A percentile compares a stretch with the other conserved stretches of the same genome.
These are phyloP conservation scores for Lycia hirtaria DNA, from an alignment of 2,888 invertebrate species.

Conservation along the genomic window DNA sequence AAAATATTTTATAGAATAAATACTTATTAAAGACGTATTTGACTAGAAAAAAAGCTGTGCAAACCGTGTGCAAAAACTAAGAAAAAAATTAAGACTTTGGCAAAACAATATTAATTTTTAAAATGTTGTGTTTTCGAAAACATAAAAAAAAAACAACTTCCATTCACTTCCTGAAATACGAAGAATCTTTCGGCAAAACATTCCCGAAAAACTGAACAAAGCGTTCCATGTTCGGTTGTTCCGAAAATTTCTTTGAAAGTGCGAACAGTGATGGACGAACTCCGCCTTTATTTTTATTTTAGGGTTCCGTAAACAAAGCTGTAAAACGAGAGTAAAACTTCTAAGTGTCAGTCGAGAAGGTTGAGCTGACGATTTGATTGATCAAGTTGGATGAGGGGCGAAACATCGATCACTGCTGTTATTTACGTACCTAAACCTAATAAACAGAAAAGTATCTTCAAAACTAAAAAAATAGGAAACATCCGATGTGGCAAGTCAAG, in stretches of 20 bases:
- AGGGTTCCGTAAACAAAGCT: conserved; percentile 40
- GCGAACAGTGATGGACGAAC: conserved; percentile 33
- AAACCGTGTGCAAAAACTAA: no score
- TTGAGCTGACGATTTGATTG: conserved; percentile 20
- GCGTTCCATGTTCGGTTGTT: conserved; percentile 33
- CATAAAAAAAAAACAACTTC: neutral
- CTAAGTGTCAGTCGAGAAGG: conserved; percentile 39
- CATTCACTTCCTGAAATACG: neutral
- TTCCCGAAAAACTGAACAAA: conserved; percentile 33
- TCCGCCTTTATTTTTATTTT: conserved; percentile 35
- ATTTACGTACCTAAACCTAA: no score
- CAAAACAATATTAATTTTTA: no score
- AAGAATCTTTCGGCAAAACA: conserved; percentile 17
- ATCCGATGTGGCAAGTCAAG: no score
- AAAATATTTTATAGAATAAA: no score
- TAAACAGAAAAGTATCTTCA: no score
- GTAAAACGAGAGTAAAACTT: conserved; percentile 39
- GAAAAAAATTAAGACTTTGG: no score
- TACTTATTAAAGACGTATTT: no score
- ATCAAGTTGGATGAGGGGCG: neutral
- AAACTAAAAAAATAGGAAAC: no score
- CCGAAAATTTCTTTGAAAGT: conserved; percentile 38
- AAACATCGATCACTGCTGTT: neutral
- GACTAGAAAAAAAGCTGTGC: no score
- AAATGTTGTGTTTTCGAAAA: no score